A percentile compares a stretch with the other conserved stretches of the same genome.
These are phyloP conservation scores for Homarus gammarus DNA, from an alignment of 2,888 invertebrate species.

Conservation along the genomic window DNA sequence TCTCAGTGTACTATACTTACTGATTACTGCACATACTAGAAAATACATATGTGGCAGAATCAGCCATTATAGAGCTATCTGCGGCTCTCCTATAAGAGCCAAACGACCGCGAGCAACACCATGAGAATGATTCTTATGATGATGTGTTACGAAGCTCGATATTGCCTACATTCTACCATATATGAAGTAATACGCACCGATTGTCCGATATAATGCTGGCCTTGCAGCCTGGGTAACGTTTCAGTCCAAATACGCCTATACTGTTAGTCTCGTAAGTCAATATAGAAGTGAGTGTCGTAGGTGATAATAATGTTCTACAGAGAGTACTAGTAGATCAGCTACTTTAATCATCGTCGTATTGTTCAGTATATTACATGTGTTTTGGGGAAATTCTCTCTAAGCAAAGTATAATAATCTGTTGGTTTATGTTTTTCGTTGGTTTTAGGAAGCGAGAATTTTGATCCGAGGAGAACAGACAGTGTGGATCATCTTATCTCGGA, in stretches of 20 bases:
- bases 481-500: too few relatives aligned
- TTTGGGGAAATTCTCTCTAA: background rate
- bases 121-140: background rate
- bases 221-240: background rate
- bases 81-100: background rate
- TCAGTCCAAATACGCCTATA: slow-evolving; percentile 9
- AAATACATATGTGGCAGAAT: slow-evolving; percentile 13
- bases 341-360: background rate
- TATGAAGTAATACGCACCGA: background rate
- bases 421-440: background rate
- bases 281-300: background rate
- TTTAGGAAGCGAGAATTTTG: background rate
- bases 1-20: slow-evolving; percentile 15
- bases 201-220: background rate
- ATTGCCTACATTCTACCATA: background rate
- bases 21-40: slow-evolving; percentile 14
- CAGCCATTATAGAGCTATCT: background rate
- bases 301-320: background rate
- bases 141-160: background rate
- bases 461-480: too few relatives aligned
- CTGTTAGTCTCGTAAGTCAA: background rate
- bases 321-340: background rate
- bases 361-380: background rate
- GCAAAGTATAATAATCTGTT: background rate
- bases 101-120: background rate